Evolutionary conservation across 23 tunicate genomes (phyloP), one percentile per base, ranked within the genome.

Genomic region (Styela plicata): DNA sequence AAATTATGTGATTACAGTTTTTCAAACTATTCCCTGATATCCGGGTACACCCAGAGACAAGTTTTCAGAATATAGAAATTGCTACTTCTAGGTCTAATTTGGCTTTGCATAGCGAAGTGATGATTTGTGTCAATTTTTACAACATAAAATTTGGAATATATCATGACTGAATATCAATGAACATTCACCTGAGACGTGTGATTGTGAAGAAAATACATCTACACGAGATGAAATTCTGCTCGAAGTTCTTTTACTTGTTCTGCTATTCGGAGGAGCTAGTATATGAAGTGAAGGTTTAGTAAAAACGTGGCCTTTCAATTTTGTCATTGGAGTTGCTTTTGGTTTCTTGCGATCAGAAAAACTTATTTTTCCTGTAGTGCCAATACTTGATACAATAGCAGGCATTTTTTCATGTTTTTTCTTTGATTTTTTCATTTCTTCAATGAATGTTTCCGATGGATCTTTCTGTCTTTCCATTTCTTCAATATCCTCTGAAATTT

Each of bases 331-430:
- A 84, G 80, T 91, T 16, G 80, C 29, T 33, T 85, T 86, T 34
- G 90, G 97, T 44, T 83, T 91, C 17, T 77, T 85, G 3, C 97
- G 80, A 2, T 32, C 69, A 2, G 70, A 77, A 71, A 82, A 91
- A 33, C 52, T 52, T 24, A 89, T 83, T 28, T 86, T 82, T 2
- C 70, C 75, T 63, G 97, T 86, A 20, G 97, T 91, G 31, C 97
- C 97, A 52, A 80, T 87, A 16, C 85, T 82, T 0, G 69, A 75
- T 26, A 91, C 24, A 61, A 91, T 91, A 3, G 97, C 97, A 13
- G 97, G 97, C 97, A 91, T 91, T 83, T 91, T 91, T 20, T 32
- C 66, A 34, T 28, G 69, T 36, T 17, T 20, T 13, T 5, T 5
- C 34, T 73, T 26, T 1, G 27, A 24, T 63, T 73, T 52, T 63